Conservation (phyloP, 2,113 vertebrate genomes). For the Semicossyphus pulcher region DNA sequence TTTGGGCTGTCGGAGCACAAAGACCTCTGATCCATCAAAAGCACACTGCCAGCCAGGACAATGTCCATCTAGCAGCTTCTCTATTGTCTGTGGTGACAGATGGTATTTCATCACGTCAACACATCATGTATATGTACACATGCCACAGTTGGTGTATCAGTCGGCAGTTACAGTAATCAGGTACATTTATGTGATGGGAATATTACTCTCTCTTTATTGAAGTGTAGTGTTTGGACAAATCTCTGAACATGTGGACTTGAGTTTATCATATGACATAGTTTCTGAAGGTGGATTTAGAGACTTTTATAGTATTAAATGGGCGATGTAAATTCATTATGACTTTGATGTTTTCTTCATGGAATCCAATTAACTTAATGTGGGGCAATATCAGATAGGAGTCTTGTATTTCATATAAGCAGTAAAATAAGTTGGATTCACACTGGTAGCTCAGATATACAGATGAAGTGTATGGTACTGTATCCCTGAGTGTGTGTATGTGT, state of each 20-base stretch:
- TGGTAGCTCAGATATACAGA: slow-evolving; percentile 9
- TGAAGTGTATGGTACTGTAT: slow-evolving; percentile 29
- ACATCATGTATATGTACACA: slow-evolving; percentile 68
- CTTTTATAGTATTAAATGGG: not conserved
- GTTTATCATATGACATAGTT: not conserved
- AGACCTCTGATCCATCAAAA: slow-evolving; percentile 79
- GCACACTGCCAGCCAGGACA: slow-evolving; percentile 67
- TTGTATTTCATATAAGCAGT: not conserved
- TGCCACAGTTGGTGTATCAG: not conserved
- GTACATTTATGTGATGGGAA: not conserved
- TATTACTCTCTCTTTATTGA: not conserved
- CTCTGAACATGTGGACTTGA: not conserved
- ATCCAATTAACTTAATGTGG: not conserved
- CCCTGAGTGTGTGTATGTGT: slow-evolving; percentile 18
- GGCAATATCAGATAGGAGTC: not conserved
- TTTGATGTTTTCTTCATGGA: not conserved
- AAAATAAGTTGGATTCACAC: not conserved
- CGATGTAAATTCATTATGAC: not conserved
- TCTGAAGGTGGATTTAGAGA: not conserved
- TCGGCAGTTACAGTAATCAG: slow-evolving; percentile 9
- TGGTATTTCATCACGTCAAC: slow-evolving; percentile 80
- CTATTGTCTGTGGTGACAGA: slow-evolving; percentile 73
- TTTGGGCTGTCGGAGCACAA: slow-evolving; percentile 72
- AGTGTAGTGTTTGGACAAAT: not conserved
- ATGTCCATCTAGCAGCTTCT: slow-evolving; percentile 81